Percentiles rank a stretch among this genome's conserved stretches.
Conservation (phyloP, 37 sponge, comb jelly and placozoan genomes). For the Hormiphora californensis region DNA sequence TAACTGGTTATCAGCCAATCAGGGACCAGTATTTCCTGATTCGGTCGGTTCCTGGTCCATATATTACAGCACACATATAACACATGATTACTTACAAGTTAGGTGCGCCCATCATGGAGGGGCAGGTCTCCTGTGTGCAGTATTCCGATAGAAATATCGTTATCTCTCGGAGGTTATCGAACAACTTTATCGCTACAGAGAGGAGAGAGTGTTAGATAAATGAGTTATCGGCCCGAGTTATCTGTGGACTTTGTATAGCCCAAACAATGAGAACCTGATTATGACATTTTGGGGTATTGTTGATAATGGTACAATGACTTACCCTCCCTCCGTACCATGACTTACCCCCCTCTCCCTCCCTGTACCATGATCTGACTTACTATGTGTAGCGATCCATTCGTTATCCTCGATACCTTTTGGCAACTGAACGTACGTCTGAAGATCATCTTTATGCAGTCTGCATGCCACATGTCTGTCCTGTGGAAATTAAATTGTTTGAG, state of each 20-base stretch:
- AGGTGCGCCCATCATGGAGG: not conserved
- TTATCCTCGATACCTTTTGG: constrained; percentile 31
- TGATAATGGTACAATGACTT: no score
- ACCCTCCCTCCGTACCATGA: no score
- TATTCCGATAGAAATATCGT: constrained; percentile 3
- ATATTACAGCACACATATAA: no score
- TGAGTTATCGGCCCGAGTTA: no score
- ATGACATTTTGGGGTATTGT: no score
- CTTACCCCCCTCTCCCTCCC: no score
- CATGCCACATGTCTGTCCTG: constrained; percentile 34
- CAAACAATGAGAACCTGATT: no score
- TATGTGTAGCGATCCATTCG: constrained; percentile 54
- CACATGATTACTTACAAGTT: not conserved
- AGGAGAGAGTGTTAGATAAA: not conserved
- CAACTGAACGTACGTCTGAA: constrained; percentile 18
- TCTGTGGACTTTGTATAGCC: no score
- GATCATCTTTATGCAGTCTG: not conserved
- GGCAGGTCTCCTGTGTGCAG: constrained; percentile 14
- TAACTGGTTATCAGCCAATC: no score
- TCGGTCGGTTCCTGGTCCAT: no score
- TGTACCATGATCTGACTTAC: no score
- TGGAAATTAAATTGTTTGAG: not conserved
- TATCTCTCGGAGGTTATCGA: not conserved
- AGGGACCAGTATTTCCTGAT: no score
- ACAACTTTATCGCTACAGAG: not conserved